Evolutionary conservation across 2,797 vertebrate species (phyloP), one percentile per base, ranked within the genome.

Genomic region (Odontamblyopus lacepedii): DNA sequence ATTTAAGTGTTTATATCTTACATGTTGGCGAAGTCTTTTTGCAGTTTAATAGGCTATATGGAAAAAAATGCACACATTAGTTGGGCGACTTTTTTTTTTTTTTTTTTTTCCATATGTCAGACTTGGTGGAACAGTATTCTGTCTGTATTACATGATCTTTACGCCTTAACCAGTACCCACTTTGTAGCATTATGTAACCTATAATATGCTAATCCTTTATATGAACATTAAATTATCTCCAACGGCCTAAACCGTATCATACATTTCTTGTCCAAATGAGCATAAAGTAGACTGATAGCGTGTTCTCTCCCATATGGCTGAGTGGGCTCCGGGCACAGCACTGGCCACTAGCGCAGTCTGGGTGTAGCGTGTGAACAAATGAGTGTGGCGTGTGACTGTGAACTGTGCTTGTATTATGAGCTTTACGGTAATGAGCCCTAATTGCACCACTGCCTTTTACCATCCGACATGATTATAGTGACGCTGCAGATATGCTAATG

Each of bases 401-500:
- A 50, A 50, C 48, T 66, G 26, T 63, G 63, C 67, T 27, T 70
- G 63, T 71, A 64, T 70, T 76, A 71, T 60, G 61, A 64, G 29
- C 65, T 67, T 55, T 72, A 68, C 68, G 62, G 66, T 74, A 77
- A 80, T 80, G 74, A 77, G 59, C 70, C 70, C 38, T 79, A 79
- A 83, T 81, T 81, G 71, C 63, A 74, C 55, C 53, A 50, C 76
- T 70, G 77, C 72, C 67, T 74, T 35, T 77, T 73, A 44, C 62
- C 55, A 63, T 74, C 71, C 71, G 18, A 61, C 53, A 76, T 78
- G 60, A 81, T 81, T 79, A 76, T 81, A 68, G 60, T 53, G 63
- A 69, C 77, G 59, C 78, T 72, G 78, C 72, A 80, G 72, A 81
- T 77, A 83, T 79, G 71, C 72, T 82, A 80, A 82, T 84, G 63